A percentile compares a stretch with the other conserved stretches of the same genome.
Conservation (phyloP, 2,888 invertebrate species). For the Leptothorax acervorum region DNA sequence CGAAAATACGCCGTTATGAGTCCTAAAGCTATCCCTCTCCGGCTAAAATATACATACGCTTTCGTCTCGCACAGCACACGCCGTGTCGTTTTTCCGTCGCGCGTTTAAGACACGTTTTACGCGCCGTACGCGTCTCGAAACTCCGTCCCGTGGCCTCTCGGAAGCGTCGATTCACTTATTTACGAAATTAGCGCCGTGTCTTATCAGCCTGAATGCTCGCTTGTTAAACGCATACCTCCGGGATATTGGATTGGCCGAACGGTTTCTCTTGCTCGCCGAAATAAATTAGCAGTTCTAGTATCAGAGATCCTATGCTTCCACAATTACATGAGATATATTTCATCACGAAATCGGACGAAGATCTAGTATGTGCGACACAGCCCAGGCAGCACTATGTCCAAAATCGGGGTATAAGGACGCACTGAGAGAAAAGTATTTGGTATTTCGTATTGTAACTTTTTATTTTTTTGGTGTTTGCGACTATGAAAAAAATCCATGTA, state of each 20-base stretch:
- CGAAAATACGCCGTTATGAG: slow-evolving; percentile 67
- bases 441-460: no score
- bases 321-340: background rate
- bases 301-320: background rate
- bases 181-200: slow-evolving; percentile 18
- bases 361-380: background rate
- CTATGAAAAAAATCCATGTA: no score
- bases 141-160: slow-evolving; percentile 1
- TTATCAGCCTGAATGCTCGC: background rate
- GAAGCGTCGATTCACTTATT: slow-evolving; percentile 12
- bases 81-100: slow-evolving; percentile 14
- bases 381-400: no score
- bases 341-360: background rate
- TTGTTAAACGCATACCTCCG: background rate
- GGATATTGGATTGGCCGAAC: background rate
- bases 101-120: slow-evolving; percentile 8
- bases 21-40: slow-evolving; percentile 62
- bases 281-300: background rate
- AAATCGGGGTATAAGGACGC: no score
- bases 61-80: background rate
- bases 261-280: background rate
- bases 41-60: slow-evolving; percentile 42
- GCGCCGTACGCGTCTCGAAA: slow-evolving; percentile 31
- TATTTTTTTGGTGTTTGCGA: no score
- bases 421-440: no score